phyloP scores from a whole-genome alignment of 2,113 vertebrate genomes.

The Cinclus cinclus region DNA sequence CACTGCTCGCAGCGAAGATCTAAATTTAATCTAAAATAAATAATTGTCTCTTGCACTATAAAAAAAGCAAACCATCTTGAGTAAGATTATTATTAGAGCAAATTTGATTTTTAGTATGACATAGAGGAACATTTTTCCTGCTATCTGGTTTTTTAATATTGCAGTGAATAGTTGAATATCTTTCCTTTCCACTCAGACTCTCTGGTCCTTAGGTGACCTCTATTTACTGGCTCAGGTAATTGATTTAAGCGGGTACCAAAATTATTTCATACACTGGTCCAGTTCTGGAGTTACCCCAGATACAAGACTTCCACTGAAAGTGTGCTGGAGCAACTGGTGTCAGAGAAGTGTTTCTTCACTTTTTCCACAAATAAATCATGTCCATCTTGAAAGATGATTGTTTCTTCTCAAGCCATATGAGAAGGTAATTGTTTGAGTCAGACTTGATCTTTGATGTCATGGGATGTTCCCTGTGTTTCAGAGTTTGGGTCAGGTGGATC shows the following conservation, averaged over 20 bases:
- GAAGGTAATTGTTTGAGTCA: background rate
- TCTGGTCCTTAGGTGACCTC: constrained; percentile 13
- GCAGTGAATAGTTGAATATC: background rate
- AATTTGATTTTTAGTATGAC: constrained; percentile 31
- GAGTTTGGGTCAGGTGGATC: background rate
- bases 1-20: background rate
- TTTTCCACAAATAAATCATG: background rate
- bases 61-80: constrained; percentile 8
- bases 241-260: background rate
- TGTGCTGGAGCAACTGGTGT: background rate
- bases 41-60: constrained; percentile 3
- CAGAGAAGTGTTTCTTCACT: background rate
- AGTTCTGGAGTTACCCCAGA: background rate
- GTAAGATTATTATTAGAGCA: constrained; percentile 14
- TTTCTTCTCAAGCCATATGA: background rate
- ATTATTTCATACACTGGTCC: background rate
- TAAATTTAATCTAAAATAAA: constrained; percentile 59
- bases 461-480: background rate
- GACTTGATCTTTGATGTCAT: background rate
- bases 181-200: background rate
- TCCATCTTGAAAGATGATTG: background rate
- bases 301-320: background rate
- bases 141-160: constrained; percentile 28
- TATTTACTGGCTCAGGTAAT: background rate
- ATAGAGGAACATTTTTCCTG: constrained; percentile 20